These are phyloP conservation scores for Lissocephala sabroskyi DNA, from an alignment of 2,888 invertebrate species.

Conservation along the genomic window DNA sequence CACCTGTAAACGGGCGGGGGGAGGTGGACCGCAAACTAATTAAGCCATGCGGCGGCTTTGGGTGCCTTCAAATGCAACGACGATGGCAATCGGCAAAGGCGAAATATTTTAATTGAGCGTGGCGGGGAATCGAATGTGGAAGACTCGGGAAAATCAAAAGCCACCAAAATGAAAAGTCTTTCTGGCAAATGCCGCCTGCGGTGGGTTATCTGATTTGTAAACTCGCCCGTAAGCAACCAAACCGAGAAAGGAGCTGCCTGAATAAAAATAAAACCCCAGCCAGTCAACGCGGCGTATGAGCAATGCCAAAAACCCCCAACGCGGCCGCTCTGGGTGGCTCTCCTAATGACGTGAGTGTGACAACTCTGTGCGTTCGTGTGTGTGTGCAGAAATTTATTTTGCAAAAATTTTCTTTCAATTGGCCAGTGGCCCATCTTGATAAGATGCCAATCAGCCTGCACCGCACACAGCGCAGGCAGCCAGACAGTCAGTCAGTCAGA, in stretches of 20 bases:
- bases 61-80: conserved; percentile 25
- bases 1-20: conserved; percentile 41
- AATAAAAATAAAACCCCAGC: background rate
- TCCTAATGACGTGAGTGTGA: conserved; percentile 4
- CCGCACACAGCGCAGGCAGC: conserved; percentile 19
- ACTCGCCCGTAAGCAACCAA: conserved; percentile 22
- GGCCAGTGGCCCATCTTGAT: conserved; percentile 72
- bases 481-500: background rate
- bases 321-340: conserved; percentile 41
- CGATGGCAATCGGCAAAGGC: conserved; percentile 39
- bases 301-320: conserved; percentile 28
- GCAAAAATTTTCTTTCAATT: conserved; percentile 68
- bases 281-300: conserved; percentile 36
- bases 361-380: conserved; percentile 10
- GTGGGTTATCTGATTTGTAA: conserved; percentile 51
- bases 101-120: conserved; percentile 56
- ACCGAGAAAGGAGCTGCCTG: conserved; percentile 16
- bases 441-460: conserved; percentile 70
- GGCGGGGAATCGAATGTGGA: conserved; percentile 12
- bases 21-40: conserved; percentile 39
- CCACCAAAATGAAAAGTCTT: background rate
- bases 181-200: background rate
- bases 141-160: background rate
- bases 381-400: conserved; percentile 52
- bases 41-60: conserved; percentile 31